A percentile compares a stretch with the other conserved stretches of the same genome.
Conservation (phyloP, 2,113 vertebrate genomes). For the Amazona guildingii region DNA sequence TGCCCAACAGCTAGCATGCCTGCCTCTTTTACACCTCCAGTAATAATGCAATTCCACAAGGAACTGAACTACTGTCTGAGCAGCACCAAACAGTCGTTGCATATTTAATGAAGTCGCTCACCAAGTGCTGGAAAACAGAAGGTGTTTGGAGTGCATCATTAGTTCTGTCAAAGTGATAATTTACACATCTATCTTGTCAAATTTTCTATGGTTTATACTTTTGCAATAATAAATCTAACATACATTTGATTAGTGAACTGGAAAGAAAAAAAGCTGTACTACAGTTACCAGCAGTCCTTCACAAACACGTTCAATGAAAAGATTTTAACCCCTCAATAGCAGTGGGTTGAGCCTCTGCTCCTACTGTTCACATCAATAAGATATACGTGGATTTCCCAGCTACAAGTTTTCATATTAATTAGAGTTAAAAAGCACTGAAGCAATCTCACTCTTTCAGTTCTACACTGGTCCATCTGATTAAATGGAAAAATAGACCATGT, state of each 20-base stretch:
- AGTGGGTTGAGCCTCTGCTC: neutral
- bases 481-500: neutral
- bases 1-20: slow-evolving; percentile 77
- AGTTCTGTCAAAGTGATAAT: slow-evolving; percentile 99
- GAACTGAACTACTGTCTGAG: slow-evolving; percentile 81
- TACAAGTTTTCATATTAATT: neutral
- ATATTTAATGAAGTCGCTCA: slow-evolving; percentile 86
- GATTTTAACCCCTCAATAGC: slow-evolving; percentile 71
- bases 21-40: slow-evolving; percentile 79
- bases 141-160: slow-evolving; percentile 99
- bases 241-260: slow-evolving; percentile 84
- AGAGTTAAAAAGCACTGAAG: neutral
- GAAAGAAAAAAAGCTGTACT: slow-evolving; percentile 70
- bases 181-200: slow-evolving; percentile 99
- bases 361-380: neutral
- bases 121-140: slow-evolving; percentile 93
- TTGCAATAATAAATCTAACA: slow-evolving; percentile 95
- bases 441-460: neutral
- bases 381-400: neutral
- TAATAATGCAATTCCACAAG: slow-evolving; percentile 84
- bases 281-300: slow-evolving; percentile 61
- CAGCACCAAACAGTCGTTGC: slow-evolving; percentile 83
- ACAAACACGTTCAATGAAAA: slow-evolving; percentile 60
- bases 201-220: slow-evolving; percentile 91
- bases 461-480: neutral